Base-by-base conservation (phyloP, 2,888 invertebrate genomes). In the Laspeyria flexula region DNA sequence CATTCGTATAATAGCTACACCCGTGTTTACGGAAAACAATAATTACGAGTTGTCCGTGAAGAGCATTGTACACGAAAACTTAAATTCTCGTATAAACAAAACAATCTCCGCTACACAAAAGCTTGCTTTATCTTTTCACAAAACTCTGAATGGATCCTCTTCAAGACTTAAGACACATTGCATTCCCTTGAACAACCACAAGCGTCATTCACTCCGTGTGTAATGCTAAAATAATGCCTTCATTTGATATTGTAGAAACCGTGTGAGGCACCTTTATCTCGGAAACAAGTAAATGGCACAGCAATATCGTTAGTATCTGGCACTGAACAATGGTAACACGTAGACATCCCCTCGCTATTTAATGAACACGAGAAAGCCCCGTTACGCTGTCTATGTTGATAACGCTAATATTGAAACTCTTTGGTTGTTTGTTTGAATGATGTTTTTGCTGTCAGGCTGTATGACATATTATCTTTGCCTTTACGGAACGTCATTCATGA, bases 251-350 rank as follows among this genome's bases (percentile, higher is more conserved):
- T 68, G 69, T 71, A 64, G 64, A 52, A 64, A 64, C 65, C 66
- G 73, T 71, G 71, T 72, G 65, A 75, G 73, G 64, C 65, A 79
- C 78, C 83, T 86, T 85, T 86, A 87, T 86, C 83, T 85, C 64
- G 57, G 73, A 73, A 77, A 75, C 73, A 73, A 75, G 78, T 64
- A 78, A 85, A 83, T 77, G 77, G 78, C 60, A 73, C 77, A 72
- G 81, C 80, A 81, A 82, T 86, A 85, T 81, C 82, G 78, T 80
- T 81, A 79, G 73, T 77, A 82, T 80, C 83, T 75, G 69, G 63
- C 69, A 64, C 69, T 66, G 71, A 80, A 86, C 86, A 86, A 86
- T 85, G 71, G 77, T 52, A 63, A 63, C 59, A 50, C 65, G 69
- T 70, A 77, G 72, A 73, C 78, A 69, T 72, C 70, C 78, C 81